Evolutionary conservation across 2,888 invertebrate species (phyloP), one percentile per base, ranked within the genome.

Genomic region (Syritta pipiens): DNA sequence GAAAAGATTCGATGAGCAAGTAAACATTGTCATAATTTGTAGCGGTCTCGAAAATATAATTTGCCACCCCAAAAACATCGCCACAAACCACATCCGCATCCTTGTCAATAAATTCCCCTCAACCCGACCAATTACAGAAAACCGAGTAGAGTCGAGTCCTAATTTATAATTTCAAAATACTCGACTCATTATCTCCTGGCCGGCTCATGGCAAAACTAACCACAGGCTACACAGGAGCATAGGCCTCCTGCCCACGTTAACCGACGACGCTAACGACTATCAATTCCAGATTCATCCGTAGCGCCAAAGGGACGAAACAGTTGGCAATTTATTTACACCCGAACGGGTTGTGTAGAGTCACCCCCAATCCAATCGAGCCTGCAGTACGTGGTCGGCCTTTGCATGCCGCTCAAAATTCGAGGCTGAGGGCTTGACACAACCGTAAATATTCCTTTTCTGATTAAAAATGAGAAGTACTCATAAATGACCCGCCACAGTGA

Each of bases 101-200:
- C 55, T 22, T 67, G 48, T 68, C 48, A 59, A 59, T 49, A 40
- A 57, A 59, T 48, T 46, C 30, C 10, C 57, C 35, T 22, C 53
- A 30, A 26, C 3, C 6, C 14, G 17, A 5, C 37, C 14, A 37
- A 3, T 17, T 7, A 37, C 14, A 12, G 10, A 12, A 6, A 17
- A 24, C 26, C 22, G 2, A 12, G 19, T n/a, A n/a, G n/a, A 37
- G 30, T 32, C 49, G 42, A 60, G 10, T 51, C 20, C 60, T 69
- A 60, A 60, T 60, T 69, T 69, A 35, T 44, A 69, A 69, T 69
- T 69, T 53, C 32, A 51, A 26, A 51, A 32, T 60, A 60, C 51
- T 69, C 51, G 51, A 69, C 69, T 69, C 51, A 51, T 69, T 69
- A 69, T 51, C 44, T 53, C 22, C 22, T 49, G 40, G 60, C 26